These are phyloP conservation scores for Arbacia lixula DNA, from an alignment of 53 echinoderm and acorn worm genomes.

Conservation along the genomic window DNA sequence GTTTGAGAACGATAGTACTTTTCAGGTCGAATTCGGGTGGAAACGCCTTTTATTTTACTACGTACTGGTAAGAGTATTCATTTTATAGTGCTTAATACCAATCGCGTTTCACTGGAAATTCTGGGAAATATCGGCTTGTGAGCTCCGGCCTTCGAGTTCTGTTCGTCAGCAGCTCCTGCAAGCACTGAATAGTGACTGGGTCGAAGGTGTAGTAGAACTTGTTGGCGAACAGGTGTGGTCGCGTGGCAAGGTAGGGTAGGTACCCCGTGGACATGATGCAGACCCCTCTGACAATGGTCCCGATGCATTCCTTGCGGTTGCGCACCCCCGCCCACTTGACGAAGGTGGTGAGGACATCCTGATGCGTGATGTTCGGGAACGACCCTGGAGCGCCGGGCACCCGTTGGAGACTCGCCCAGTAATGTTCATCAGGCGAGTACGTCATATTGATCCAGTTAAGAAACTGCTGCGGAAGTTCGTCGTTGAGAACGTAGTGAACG, in stretches of 20 bases:
- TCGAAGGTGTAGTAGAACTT: conserved; percentile 27
- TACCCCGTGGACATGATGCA: conserved; percentile 35
- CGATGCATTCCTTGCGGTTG: background rate
- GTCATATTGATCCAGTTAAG: conserved; percentile 47
- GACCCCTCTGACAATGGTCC: conserved; percentile 27
- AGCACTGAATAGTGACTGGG: conserved; percentile 27
- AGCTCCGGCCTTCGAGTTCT: conserved; percentile 19
- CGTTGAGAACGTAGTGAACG: conserved; percentile 34
- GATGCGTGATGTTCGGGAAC: conserved; percentile 31
- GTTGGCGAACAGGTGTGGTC: conserved; percentile 30
- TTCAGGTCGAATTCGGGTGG: too few relatives aligned
- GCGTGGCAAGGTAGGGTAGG: background rate
- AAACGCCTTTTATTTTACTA: too few relatives aligned
- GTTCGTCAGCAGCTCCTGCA: conserved; percentile 47
- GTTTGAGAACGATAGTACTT: too few relatives aligned
- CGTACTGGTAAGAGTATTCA: too few relatives aligned
- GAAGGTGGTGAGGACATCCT: conserved; percentile 24
- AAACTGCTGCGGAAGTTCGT: conserved; percentile 13
- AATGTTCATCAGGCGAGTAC: conserved; percentile 55
- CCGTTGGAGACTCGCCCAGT: conserved; percentile 41
- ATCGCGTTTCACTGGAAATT: conserved; percentile 30
- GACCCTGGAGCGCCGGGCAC: conserved; percentile 32
- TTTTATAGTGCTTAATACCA: conserved; percentile 18
- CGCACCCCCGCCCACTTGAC: conserved; percentile 25
- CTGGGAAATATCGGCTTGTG: background rate